Base-by-base conservation (phyloP, 2,888 invertebrate genomes). In the Heteromurus nitidus region DNA sequence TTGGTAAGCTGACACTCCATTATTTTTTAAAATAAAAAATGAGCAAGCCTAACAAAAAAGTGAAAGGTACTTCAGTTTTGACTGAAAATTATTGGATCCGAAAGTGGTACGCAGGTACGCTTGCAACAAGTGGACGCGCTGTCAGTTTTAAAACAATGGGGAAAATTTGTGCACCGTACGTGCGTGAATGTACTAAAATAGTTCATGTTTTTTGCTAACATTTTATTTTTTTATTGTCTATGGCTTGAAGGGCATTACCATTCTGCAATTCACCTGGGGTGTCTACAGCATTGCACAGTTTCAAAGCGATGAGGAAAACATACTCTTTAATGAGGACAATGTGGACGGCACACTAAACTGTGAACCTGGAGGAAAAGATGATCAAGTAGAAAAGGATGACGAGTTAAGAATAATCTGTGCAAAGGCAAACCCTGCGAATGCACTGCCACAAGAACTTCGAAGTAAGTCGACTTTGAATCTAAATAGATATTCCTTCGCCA, bases 1-100 rank as follows among this genome's bases (percentile, higher is more conserved):
- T 47, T 76, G 75, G 75, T 76, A 67, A 76, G 75, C 31, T 42
- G 22, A 65, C 65, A 53, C 74, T 65, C 65, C 24, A 65, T 50
- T 74, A 64, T 58, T 42, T 36, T 53, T 11, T 9, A 22, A 16
- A 75, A 36, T 64, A 65, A 28, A 53, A 18, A 18, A n/a, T n/a
- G n/a, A n/a, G n/a, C n/a, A n/a, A n/a, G n/a, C n/a, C n/a, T n/a
- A n/a, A n/a, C n/a, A 36, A 18, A 67, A 47, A 67, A 50, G 47
- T 22, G 67, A 47, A 67, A 28, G 50, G 24, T n/a, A n/a, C n/a
- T n/a, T n/a, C n/a, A n/a, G n/a, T n/a, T n/a, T n/a, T n/a, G n/a
- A n/a, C n/a, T n/a, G n/a, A n/a, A n/a, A 58, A 58, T 24, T 24
- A 22, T n/a, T n/a, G n/a, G n/a, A n/a, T n/a, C n/a, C n/a, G n/a